These are phyloP conservation scores for Chaetodon trifasciatus DNA, from an alignment of 2,797 vertebrate genomes.

Conservation along the genomic window DNA sequence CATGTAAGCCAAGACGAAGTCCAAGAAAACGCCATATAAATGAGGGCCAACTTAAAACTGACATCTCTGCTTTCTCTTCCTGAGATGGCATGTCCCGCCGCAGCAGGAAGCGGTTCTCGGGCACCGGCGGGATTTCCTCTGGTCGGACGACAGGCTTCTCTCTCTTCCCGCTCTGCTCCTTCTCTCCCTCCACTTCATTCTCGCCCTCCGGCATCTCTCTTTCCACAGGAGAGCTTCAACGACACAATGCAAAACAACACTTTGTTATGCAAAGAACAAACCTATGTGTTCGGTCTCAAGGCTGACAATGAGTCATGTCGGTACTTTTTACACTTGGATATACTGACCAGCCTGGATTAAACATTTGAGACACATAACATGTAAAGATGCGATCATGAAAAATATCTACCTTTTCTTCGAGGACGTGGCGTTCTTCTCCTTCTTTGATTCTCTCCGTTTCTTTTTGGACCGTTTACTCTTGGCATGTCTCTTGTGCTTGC, in stretches of 20 bases:
- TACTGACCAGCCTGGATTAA: background rate
- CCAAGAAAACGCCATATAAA: background rate
- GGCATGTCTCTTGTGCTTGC: constrained; percentile 85
- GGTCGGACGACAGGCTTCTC: constrained; percentile 95
- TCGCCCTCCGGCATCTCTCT: constrained; percentile 82
- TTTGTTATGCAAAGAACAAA: constrained; percentile 40
- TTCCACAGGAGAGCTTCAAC: constrained; percentile 72
- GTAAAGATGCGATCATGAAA: background rate
- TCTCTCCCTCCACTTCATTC: constrained; percentile 82
- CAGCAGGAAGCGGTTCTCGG: constrained; percentile 97
- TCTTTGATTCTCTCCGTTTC: constrained; percentile 84
- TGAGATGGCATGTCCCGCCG: constrained; percentile 90
- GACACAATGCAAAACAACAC: constrained; percentile 27
- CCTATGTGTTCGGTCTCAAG: background rate
- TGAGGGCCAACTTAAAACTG: constrained; percentile 60
- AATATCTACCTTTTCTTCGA: constrained; percentile 83
- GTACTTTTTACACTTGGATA: background rate
- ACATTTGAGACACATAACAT: background rate
- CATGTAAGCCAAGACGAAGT: background rate
- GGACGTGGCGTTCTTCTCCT: constrained; percentile 67
- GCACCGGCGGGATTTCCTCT: constrained; percentile 98
- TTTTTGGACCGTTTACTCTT: constrained; percentile 90
- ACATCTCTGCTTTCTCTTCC: constrained; percentile 88
- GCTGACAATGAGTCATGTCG: background rate
- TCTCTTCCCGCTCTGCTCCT: constrained; percentile 87